These are phyloP conservation scores for Drosophila erecta DNA, from an alignment of 1,140 invertebrate species.

Conservation along the genomic window DNA sequence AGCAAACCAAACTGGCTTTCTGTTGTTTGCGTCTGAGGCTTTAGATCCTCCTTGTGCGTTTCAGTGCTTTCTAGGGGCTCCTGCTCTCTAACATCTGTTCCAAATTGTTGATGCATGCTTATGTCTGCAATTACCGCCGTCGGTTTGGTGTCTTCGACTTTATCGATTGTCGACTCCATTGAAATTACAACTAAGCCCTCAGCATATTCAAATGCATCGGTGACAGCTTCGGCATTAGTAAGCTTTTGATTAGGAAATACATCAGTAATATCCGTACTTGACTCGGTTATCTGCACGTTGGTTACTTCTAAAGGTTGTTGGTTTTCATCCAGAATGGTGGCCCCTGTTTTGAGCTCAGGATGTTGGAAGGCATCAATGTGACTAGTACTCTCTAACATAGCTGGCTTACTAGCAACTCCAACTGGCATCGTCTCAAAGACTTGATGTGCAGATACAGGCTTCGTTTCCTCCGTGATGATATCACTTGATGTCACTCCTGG, in stretches of 20 bases:
- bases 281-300: constrained; percentile 55
- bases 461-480: constrained; percentile 18
- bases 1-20: constrained; percentile 35
- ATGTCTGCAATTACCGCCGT: constrained; percentile 39
- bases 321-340: constrained; percentile 34
- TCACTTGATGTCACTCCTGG: constrained; percentile 22
- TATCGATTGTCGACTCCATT: constrained; percentile 42
- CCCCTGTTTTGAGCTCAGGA: constrained; percentile 44
- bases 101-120: constrained; percentile 34
- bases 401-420: constrained; percentile 36
- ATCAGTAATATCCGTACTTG: constrained; percentile 28
- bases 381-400: constrained; percentile 22
- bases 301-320: constrained; percentile 55
- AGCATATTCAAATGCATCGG: constrained; percentile 37
- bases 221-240: constrained; percentile 18
- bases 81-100: constrained; percentile 49
- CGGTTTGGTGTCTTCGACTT: constrained; percentile 32
- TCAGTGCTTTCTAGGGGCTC: constrained; percentile 35
- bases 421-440: constrained; percentile 46
- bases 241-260: not conserved
- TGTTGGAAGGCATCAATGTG: constrained; percentile 15
- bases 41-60: constrained; percentile 12
- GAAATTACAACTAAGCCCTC: constrained; percentile 41
- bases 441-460: constrained; percentile 12
- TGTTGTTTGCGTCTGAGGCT: constrained; percentile 29